Base-by-base conservation (phyloP, 2,113 vertebrate species). In the Prionailurus viverrinus region DNA sequence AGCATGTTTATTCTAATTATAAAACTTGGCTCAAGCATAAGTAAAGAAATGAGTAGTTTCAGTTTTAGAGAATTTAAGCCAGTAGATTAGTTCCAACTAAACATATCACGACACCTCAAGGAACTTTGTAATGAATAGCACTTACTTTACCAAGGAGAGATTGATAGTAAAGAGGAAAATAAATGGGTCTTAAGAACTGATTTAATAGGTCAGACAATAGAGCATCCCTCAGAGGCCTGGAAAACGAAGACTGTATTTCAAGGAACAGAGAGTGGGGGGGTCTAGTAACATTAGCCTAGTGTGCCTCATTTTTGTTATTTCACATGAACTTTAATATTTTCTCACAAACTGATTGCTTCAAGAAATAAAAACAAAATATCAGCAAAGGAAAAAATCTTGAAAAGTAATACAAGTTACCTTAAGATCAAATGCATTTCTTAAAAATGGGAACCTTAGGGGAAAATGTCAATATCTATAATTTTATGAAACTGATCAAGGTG, bases 291-390 rank as follows among this genome's bases (percentile, higher is more conserved):
- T 15, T 31, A 94, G 84, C 33, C 68, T 89, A 91, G 51, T 45
- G 33, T 90, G n/a, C 0, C n/a, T 97, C 29, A 36, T 29, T 74
- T 97, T 93, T 74, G 89, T 97, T 89, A 80, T 83, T 95, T 97
- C 65, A 85, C 66, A 81, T 39, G n/a, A 86, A 85, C 23, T 96
- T 95, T 73, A 95, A 88, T 73, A 71, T 84, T 81, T 85, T 95
- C 76, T 97, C 76, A 78, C 19, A 96, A 95, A 76, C 6, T 0
- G 10, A 95, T 51, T 94, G 74, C 90, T 95, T 97, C 53, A 95
- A 91, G 89, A 97, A 85, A 71, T 89, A 97, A 98, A 95, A 95
- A 83, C 63, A 8, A 92, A 96, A 95, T 27, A 74, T 8, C 82
- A 74, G 41, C 48, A 84, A 83, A 80, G 13, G 76, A 91, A 97